phyloP scores from a whole-genome alignment of 2,113 vertebrate species.

The Aplodontia rufa region DNA sequence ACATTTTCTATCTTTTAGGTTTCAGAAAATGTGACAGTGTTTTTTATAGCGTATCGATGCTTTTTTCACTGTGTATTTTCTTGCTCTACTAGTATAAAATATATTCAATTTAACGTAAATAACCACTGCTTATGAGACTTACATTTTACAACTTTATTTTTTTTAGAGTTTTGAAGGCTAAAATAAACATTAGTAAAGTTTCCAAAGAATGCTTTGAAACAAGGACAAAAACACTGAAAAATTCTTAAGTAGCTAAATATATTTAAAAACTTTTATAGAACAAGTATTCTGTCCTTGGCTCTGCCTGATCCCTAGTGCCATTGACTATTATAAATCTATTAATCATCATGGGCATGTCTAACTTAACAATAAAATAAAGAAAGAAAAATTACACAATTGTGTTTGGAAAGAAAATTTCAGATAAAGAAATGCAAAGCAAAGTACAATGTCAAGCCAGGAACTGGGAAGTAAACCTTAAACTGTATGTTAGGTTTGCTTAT shows the following conservation, averaged over 20 bases:
- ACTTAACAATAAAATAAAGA: background rate
- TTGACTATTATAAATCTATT: background rate
- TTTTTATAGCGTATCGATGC: background rate
- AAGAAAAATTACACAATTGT: background rate
- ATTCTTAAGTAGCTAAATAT: background rate
- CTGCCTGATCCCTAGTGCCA: background rate
- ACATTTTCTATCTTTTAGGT: background rate
- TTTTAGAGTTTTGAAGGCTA: background rate
- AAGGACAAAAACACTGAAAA: background rate
- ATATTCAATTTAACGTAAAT: constrained; percentile 16
- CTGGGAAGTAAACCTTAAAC: background rate
- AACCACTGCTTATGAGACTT: background rate
- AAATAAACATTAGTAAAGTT: constrained; percentile 1
- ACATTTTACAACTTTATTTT: constrained; percentile 7
- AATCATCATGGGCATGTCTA: background rate
- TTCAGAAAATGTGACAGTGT: background rate
- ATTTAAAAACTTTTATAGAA: background rate
- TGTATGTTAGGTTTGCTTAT: background rate
- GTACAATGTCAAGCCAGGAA: background rate
- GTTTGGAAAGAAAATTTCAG: constrained; percentile 14
- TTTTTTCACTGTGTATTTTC: background rate
- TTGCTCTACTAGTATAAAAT: background rate
- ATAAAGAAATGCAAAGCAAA: constrained; percentile 25
- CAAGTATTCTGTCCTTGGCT: background rate
- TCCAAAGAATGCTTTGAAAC: background rate